These are phyloP conservation scores for Cranoglanis bouderius DNA, from an alignment of 2,113 vertebrate genomes.

Conservation along the genomic window DNA sequence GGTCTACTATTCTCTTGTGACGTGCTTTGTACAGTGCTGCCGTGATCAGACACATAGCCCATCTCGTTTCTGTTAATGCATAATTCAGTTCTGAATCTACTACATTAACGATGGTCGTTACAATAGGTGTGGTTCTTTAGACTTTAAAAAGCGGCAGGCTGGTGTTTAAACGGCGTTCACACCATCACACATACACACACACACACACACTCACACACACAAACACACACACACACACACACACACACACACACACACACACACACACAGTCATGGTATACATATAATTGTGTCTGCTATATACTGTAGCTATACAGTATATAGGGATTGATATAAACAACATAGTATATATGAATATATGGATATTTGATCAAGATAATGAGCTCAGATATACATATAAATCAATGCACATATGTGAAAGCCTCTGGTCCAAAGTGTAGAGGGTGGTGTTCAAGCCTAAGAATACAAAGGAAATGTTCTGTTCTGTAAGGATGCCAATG, in stretches of 20 bases:
- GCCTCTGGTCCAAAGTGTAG: no score
- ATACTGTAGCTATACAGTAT: no score
- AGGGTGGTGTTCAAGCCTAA: no score
- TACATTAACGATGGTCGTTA: background rate
- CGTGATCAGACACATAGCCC: background rate
- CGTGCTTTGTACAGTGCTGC: background rate
- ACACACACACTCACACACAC: slow-evolving; percentile 27
- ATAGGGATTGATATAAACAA: no score
- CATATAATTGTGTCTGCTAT: background rate
- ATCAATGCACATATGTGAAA: no score
- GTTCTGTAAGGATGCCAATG: background rate
- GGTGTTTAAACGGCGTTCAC: background rate
- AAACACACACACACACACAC: no score
- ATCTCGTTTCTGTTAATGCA: background rate
- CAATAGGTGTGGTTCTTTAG: no score
- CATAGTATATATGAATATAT: no score
- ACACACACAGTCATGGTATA: background rate
- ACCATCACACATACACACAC: slow-evolving; percentile 75
- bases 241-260: no score
- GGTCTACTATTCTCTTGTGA: background rate
- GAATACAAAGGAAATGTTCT: no score
- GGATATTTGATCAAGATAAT: background rate
- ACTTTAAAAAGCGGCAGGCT: no score
- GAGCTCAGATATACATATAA: no score
- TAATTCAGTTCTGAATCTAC: background rate